These are phyloP conservation scores for Meghimatium bilineatum DNA, from an alignment of 2,888 invertebrate species.

Conservation along the genomic window DNA sequence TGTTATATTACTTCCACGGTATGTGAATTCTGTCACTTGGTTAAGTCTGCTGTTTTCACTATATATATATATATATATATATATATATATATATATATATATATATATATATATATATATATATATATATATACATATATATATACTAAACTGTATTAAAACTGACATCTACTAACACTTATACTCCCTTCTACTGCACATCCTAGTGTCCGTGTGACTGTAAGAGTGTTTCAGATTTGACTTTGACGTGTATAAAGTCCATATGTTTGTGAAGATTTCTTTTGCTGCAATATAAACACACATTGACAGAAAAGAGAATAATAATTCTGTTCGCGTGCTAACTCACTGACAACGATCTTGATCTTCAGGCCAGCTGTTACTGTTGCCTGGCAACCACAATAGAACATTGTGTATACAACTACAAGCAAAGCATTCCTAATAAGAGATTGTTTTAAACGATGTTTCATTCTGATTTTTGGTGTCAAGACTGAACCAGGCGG, in stretches of 20 bases:
- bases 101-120: slow-evolving; percentile 1
- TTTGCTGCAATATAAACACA: background rate
- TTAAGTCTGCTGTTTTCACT: no score
- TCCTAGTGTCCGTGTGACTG: no score
- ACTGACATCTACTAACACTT: no score
- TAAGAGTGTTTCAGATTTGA: no score
- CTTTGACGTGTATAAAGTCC: background rate
- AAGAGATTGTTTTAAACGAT: slow-evolving; percentile 12
- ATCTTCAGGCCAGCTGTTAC: slow-evolving; percentile 15
- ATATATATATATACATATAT: background rate
- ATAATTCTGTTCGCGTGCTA: background rate
- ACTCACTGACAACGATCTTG: slow-evolving; percentile 19
- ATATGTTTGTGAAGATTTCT: background rate
- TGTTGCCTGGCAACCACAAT: slow-evolving; percentile 22
- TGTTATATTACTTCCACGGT: no score
- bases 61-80: background rate
- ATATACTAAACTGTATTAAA: no score
- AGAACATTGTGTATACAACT: background rate
- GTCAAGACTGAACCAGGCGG: background rate
- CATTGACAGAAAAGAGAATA: background rate
- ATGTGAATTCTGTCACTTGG: no score
- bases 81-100: slow-evolving; percentile 1
- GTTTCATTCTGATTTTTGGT: background rate
- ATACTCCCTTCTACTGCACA: no score
- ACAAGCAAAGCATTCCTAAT: background rate